A percentile compares a stretch with the other conserved stretches of the same genome.
These are phyloP conservation scores for Umimayanthus chanpuru DNA, from an alignment of 92 coral and sea anemone genomes.

Conservation along the genomic window DNA sequence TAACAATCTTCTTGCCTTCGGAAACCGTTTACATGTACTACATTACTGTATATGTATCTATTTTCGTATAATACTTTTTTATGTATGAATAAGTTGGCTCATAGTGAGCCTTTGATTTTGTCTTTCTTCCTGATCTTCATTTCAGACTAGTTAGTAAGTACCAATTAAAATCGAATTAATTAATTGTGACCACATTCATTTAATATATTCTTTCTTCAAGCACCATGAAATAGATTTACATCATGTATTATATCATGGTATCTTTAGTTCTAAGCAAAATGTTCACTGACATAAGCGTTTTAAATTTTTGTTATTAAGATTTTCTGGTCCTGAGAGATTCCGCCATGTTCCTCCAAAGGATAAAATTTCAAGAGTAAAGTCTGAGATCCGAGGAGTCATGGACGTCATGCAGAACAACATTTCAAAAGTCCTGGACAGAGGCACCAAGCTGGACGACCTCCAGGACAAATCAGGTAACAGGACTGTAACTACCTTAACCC, in stretches of 20 bases:
- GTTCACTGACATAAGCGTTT: no score
- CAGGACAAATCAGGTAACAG: slow-evolving; percentile 92
- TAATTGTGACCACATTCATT: no score
- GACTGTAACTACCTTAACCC: not conserved
- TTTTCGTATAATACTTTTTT: no score
- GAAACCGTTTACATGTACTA: no score
- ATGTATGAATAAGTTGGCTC: no score
- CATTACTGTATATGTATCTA: no score
- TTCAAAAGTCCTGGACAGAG: slow-evolving; percentile 93
- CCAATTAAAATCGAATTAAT: no score
- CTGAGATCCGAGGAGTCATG: slow-evolving; percentile 88
- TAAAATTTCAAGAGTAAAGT: slow-evolving; percentile 81
- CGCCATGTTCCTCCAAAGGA: slow-evolving; percentile 71
- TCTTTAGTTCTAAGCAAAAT: not conserved
- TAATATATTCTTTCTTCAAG: not conserved
- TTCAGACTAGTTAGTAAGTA: no score
- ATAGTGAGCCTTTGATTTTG: no score
- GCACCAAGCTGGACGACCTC: slow-evolving; percentile 90
- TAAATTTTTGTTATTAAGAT: slow-evolving; percentile 53
- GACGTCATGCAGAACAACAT: slow-evolving; percentile 92
- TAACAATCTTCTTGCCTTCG: no score
- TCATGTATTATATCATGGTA: not conserved
- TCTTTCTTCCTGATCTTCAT: no score
- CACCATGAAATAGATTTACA: not conserved
- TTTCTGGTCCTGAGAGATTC: slow-evolving; percentile 75